Base-by-base conservation (phyloP, 2,797 vertebrate species). In the Crypturellus tataupa region DNA sequence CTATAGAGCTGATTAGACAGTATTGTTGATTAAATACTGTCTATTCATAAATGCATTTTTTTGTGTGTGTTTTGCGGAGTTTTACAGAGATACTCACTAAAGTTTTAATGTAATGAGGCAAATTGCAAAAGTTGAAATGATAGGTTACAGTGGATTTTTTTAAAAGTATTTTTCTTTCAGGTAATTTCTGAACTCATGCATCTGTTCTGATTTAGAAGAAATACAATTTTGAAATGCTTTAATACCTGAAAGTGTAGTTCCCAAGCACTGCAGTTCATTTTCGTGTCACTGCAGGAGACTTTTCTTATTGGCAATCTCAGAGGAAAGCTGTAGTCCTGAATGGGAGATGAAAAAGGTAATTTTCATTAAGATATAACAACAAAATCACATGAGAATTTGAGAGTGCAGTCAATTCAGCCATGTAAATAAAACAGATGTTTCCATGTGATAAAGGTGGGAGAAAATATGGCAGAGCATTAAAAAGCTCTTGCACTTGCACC, bases 251-350 rank as follows among this genome's bases (percentile, higher is more conserved):
- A 96, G 82, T 85, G 42, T 69, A 90, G 93, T 65, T 96, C 63
- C 18, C 59, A 84, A 92, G 71, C 69, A 91, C 77, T 89, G 20
- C 51, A 87, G 89, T 93, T 96, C 80, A 96, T 96, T 96, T 96
- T 95, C 93, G 93, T 96, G 93, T 96, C 95, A 92, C 95, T 82
- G 89, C 95, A 95, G 96, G 96, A 95, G 94, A 95, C 91, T 78
- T 96, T 96, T 95, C 69, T 93, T 96, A 96, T 92, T 93, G 93
- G 84, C 86, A 96, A 83, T 96, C 87, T 94, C 89, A 72, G 62
- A 89, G 73, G 84, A 93, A 94, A 92, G 72, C 89, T 85, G 65
- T 73, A 92, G 90, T 89, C 64, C 95, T 90, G 76, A 94, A 85
- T 85, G 65, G 62, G 81, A 94, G 93, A 97, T 93, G 89, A 76